These are phyloP conservation scores for Larimichthys crocea DNA, from an alignment of 2,113 vertebrate species.

Conservation along the genomic window DNA sequence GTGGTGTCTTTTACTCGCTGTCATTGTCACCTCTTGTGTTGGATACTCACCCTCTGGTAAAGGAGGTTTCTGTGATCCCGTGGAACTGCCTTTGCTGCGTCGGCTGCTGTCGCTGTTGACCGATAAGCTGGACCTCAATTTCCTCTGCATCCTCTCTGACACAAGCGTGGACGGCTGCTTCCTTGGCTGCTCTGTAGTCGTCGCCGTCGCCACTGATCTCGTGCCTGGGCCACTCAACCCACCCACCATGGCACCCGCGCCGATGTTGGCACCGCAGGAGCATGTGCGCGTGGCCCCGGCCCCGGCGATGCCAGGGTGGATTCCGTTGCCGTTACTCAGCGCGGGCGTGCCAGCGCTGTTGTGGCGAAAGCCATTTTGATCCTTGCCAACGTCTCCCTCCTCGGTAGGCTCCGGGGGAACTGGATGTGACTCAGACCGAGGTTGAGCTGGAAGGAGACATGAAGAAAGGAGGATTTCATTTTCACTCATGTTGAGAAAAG, in stretches of 20 bases:
- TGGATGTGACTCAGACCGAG: constrained; percentile 87
- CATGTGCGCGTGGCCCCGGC: constrained; percentile 71
- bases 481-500: constrained; percentile 15
- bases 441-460: constrained; percentile 86
- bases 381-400: constrained; percentile 84
- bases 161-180: constrained; percentile 87
- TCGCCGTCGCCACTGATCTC: constrained; percentile 3
- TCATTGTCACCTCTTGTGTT: not conserved
- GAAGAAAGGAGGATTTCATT: constrained; percentile 5
- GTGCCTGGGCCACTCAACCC: constrained; percentile 8
- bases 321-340: constrained; percentile 77
- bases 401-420: constrained; percentile 79
- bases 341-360: constrained; percentile 40
- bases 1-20: constrained; percentile 80
- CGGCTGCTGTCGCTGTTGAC: constrained; percentile 92
- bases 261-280: constrained; percentile 72
- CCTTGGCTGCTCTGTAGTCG: constrained; percentile 79
- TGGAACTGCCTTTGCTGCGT: constrained; percentile 92
- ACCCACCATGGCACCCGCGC: not conserved
- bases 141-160: constrained; percentile 94
- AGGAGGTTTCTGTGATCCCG: constrained; percentile 90
- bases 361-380: constrained; percentile 81
- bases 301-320: constrained; percentile 71
- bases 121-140: constrained; percentile 94
- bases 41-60: constrained; percentile 92